Evolutionary conservation across 1,140 invertebrate genomes (phyloP).

Genomic region (Agraylea sexmaculata): DNA sequence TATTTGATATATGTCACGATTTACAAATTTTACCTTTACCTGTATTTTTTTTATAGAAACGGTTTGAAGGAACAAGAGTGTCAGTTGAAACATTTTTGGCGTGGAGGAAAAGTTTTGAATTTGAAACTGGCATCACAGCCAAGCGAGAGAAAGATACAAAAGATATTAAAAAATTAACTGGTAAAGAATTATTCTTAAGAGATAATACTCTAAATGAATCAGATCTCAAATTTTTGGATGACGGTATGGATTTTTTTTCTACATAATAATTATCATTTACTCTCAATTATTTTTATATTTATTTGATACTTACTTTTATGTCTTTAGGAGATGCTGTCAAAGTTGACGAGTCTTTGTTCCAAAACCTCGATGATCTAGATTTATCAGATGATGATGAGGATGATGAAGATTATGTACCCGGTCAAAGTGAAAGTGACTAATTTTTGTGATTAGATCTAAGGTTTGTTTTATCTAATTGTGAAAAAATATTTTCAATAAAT

Average conservation of each 20-base stretch:
- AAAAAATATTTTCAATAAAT: too few species aligned
- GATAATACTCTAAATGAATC: slow-evolving; percentile 89
- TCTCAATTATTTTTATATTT: slow-evolving; percentile 12
- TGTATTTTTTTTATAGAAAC: slow-evolving; percentile 51
- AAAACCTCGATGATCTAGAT: slow-evolving; percentile 84
- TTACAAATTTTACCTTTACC: not conserved
- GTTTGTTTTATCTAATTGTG: too few species aligned
- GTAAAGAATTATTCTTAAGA: slow-evolving; percentile 82
- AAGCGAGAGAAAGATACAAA: slow-evolving; percentile 58
- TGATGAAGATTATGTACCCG: slow-evolving; percentile 46
- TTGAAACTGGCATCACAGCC: slow-evolving; percentile 70
- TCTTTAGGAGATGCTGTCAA: slow-evolving; percentile 71
- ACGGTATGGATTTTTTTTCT: slow-evolving; percentile 47
- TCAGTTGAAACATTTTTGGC: slow-evolving; percentile 91
- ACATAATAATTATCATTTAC: slow-evolving; percentile 2
- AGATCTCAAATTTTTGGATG: slow-evolving; percentile 89
- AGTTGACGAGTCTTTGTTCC: slow-evolving; percentile 88
- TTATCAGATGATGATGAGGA: slow-evolving; percentile 61
- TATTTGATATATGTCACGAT: not conserved
- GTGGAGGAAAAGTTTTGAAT: slow-evolving; percentile 92
- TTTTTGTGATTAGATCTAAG: too few species aligned
- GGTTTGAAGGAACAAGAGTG: slow-evolving; percentile 90
- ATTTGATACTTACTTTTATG: slow-evolving; percentile 18
- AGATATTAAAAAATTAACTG: slow-evolving; percentile 64
- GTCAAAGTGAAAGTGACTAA: slow-evolving; percentile 33